phyloP scores from a whole-genome alignment of 2,888 invertebrate genomes.

The Buathra laborator region DNA sequence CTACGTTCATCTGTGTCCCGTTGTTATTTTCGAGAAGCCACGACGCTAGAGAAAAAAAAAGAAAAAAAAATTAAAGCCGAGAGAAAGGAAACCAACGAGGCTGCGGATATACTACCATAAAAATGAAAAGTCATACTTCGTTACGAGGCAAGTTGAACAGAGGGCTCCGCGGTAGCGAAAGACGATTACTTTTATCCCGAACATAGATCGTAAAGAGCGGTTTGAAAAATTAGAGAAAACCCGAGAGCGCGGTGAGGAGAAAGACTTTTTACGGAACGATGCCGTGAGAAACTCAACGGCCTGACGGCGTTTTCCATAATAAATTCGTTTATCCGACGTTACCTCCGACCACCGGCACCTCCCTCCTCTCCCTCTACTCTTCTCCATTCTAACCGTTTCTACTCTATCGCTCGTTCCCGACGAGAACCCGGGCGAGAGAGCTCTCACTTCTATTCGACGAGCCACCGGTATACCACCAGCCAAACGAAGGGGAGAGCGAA shows the following conservation, averaged over 20 bases:
- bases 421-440: slow-evolving; percentile 44
- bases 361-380: slow-evolving; percentile 37
- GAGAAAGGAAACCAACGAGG: not conserved
- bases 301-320: slow-evolving; percentile 73
- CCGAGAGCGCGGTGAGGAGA: slow-evolving; percentile 57
- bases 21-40: not conserved
- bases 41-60: not conserved
- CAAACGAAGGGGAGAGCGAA: slow-evolving; percentile 51
- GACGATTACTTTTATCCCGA: slow-evolving; percentile 60
- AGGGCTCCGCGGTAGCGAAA: slow-evolving; percentile 34
- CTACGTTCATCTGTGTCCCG: slow-evolving; percentile 41
- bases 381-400: slow-evolving; percentile 61
- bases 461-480: slow-evolving; percentile 29
- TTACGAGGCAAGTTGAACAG: slow-evolving; percentile 54
- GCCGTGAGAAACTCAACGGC: slow-evolving; percentile 57
- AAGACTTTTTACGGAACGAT: slow-evolving; percentile 44
- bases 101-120: slow-evolving; percentile 36
- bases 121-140: slow-evolving; percentile 68
- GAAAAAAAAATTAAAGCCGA: slow-evolving; percentile 25
- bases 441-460: slow-evolving; percentile 74
- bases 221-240: slow-evolving; percentile 66
- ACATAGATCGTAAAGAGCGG: slow-evolving; percentile 44
- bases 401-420: slow-evolving; percentile 52
- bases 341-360: slow-evolving; percentile 37
- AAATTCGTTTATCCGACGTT: slow-evolving; percentile 78